These are phyloP conservation scores for Mastacembelus armatus DNA, from an alignment of 2,797 vertebrate genomes.

Conservation along the genomic window DNA sequence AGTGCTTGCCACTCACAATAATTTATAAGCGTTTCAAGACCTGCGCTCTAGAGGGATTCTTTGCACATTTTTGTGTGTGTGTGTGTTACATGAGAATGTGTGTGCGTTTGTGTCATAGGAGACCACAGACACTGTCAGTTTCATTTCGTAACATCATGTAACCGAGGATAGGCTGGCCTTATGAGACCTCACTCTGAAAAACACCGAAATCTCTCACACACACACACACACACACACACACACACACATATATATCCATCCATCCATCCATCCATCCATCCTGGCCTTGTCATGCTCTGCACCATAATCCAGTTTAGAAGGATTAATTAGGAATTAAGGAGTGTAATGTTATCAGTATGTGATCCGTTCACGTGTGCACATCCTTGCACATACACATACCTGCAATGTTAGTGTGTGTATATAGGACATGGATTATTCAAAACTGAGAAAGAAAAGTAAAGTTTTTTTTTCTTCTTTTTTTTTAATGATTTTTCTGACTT, in stretches of 20 bases:
- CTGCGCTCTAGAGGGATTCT: slow-evolving; percentile 42
- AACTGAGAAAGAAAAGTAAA: slow-evolving; percentile 62
- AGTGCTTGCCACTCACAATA: slow-evolving; percentile 64
- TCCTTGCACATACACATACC: slow-evolving; percentile 45
- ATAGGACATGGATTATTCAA: slow-evolving; percentile 69
- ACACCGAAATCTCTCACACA: slow-evolving; percentile 38
- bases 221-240: slow-evolving; percentile 11
- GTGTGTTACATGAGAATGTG: slow-evolving; percentile 24
- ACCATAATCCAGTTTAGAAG: slow-evolving; percentile 79
- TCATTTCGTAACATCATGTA: slow-evolving; percentile 74
- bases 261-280: slow-evolving; percentile 49
- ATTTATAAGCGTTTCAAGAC: slow-evolving; percentile 69
- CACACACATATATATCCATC: background rate
- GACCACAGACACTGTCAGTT: slow-evolving; percentile 58
- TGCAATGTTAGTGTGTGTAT: slow-evolving; percentile 52
- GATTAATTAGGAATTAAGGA: slow-evolving; percentile 86
- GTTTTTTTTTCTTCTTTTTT: slow-evolving; percentile 41
- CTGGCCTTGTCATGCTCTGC: slow-evolving; percentile 71
- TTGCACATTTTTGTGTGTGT: slow-evolving; percentile 4
- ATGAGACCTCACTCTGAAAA: slow-evolving; percentile 64
- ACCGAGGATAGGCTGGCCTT: slow-evolving; percentile 59
- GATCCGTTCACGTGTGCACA: slow-evolving; percentile 63
- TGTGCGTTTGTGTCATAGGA: slow-evolving; percentile 51
- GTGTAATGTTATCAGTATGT: slow-evolving; percentile 80
- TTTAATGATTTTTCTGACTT: slow-evolving; percentile 41